A percentile compares a stretch with the other conserved stretches of the same genome.
Evolutionary conservation across 2,113 vertebrate species (phyloP).

Genomic region (Melanotaenia duboulayi): DNA sequence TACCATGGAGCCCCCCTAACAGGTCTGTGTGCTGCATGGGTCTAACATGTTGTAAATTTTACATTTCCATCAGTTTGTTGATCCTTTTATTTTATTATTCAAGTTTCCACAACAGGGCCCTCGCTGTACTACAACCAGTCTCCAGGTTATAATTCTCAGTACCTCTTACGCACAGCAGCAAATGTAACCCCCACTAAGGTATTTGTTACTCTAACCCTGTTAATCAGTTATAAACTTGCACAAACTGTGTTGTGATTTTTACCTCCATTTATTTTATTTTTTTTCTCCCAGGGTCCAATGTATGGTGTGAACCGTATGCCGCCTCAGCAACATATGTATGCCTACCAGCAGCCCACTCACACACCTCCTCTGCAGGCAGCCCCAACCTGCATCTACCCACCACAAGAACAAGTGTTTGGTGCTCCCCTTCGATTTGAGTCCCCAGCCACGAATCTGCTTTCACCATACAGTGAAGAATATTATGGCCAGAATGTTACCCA

Average conservation of each 20-base stretch:
- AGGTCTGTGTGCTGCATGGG: conserved; percentile 73
- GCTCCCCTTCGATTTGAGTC: conserved; percentile 91
- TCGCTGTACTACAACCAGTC: conserved; percentile 94
- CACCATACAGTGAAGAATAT: conserved; percentile 93
- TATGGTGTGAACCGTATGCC: conserved; percentile 93
- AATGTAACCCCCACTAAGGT: conserved; percentile 97
- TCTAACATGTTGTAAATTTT: background rate
- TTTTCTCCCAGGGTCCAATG: conserved; percentile 84
- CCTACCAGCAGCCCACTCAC: conserved; percentile 90
- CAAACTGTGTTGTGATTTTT: background rate
- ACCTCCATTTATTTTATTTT: background rate
- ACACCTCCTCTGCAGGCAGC: conserved; percentile 92
- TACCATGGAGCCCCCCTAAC: conserved; percentile 93
- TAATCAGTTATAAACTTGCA: background rate
- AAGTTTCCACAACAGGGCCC: conserved; percentile 92
- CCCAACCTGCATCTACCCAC: conserved; percentile 89
- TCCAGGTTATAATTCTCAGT: conserved; percentile 94
- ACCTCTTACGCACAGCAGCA: conserved; percentile 91
- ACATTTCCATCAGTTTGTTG: background rate
- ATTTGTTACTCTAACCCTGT: conserved; percentile 28
- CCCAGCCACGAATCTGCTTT: conserved; percentile 88
- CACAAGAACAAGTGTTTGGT: conserved; percentile 91
- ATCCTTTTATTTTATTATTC: background rate
- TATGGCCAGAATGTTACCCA: conserved; percentile 89
- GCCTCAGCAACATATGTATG: conserved; percentile 91